Base-by-base conservation (phyloP, 2,797 vertebrate species). In the Leuciscus waleckii region DNA sequence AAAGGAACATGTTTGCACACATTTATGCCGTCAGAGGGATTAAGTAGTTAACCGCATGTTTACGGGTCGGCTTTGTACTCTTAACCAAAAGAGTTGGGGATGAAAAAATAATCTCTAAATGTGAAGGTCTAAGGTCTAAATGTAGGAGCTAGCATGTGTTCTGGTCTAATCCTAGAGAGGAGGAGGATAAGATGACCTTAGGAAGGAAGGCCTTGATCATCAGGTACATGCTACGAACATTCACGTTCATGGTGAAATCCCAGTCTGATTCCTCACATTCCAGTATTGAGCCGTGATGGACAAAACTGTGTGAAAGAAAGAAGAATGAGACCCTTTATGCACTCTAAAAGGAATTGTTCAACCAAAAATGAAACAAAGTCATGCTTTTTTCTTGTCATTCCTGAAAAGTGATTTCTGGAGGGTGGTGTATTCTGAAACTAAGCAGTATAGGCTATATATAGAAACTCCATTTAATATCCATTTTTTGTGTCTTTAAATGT, bases 231-330 rank as follows among this genome's bases (percentile, higher is more conserved):
- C 98, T 99, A 82, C 93, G 95, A 79, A 99, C 90, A 0, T 98
- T 99, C 85, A 98, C 91, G 21, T 96, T 96, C 98, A 99, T 99
- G 0, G 97, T 97, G 90, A 98, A 98, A 89, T 98, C 95, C 98
- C 98, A 99, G 92, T 98, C 97, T 0, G 90, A 93, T 88, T 99
- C 98, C 5, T 97, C 95, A 35, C 97, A 98, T 17, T 98, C 95
- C 94, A 99, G 90, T 92, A 99, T 95, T 39, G 95, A 95, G 83
- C 98, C 98, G 0, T 98, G 97, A 90, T 98, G 97, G 76, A 99
- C 98, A 90, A 98, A 98, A 78, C 97, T 99, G 77, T 49, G 51
- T 17, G 19, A 32, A 54, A 76, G 5, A 84, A 56, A 79, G 5
- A 54, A 63, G 11, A 78, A 71, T 17, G 7, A 83, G 8, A 29